phyloP scores from a whole-genome alignment of 1,140 invertebrate genomes.

The Drosophila varians region DNA sequence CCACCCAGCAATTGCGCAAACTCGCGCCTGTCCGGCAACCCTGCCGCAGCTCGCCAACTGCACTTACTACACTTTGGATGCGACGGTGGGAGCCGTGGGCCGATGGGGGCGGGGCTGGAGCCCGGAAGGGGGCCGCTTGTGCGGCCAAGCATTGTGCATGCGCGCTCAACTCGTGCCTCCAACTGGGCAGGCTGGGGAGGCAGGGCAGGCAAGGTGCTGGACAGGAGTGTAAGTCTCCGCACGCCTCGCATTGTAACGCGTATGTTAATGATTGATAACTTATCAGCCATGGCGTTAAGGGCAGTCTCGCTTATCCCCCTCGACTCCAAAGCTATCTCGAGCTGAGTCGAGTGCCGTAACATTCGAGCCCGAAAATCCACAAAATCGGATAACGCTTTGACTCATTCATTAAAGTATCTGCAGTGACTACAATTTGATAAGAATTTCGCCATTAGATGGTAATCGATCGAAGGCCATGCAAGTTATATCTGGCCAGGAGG shows the following conservation, averaged over 20 bases:
- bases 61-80: slow-evolving; percentile 50
- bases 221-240: not conserved
- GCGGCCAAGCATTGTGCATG: slow-evolving; percentile 63
- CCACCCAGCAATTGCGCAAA: slow-evolving; percentile 27
- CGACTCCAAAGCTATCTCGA: too few relatives aligned
- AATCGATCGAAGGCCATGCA: not conserved
- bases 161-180: slow-evolving; percentile 67
- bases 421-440: not conserved
- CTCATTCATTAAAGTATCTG: not conserved
- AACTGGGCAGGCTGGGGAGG: too few relatives aligned
- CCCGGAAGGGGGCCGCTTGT: too few relatives aligned
- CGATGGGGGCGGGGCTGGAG: slow-evolving; percentile 44
- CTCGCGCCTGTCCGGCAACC: slow-evolving; percentile 29
- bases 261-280: not conserved
- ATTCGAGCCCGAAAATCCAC: not conserved
- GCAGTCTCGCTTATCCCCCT: not conserved
- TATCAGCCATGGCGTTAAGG: not conserved
- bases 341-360: too few relatives aligned
- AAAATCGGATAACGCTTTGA: not conserved
- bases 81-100: slow-evolving; percentile 2
- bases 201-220: not conserved
- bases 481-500: not conserved
- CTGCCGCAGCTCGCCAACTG: slow-evolving; percentile 21
- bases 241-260: too few relatives aligned
- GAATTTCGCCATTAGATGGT: not conserved